Conservation (phyloP, 2,888 invertebrate species). For the Danaus chrysippus region DNA sequence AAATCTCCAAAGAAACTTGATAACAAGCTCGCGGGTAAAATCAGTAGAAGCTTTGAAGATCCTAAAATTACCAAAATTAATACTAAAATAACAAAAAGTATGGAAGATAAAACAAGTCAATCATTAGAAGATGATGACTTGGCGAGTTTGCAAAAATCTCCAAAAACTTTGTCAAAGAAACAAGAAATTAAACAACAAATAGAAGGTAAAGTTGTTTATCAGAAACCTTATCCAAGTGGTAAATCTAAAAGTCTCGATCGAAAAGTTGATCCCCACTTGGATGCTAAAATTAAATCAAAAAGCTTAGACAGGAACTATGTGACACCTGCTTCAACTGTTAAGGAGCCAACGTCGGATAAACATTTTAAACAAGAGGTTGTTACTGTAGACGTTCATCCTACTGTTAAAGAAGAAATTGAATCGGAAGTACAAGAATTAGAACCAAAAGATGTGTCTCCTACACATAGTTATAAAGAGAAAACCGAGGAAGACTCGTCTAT, state of each 20-base stretch:
- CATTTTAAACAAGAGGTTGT: slow-evolving; percentile 74
- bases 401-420: slow-evolving; percentile 49
- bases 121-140: slow-evolving; percentile 81
- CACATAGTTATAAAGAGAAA: slow-evolving; percentile 65
- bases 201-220: slow-evolving; percentile 81
- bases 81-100: slow-evolving; percentile 80
- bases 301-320: slow-evolving; percentile 83
- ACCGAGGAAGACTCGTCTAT: slow-evolving; percentile 72
- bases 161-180: slow-evolving; percentile 78
- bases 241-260: slow-evolving; percentile 84
- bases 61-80: slow-evolving; percentile 75
- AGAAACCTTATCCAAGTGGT: slow-evolving; percentile 72
- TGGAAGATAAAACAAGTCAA: slow-evolving; percentile 80
- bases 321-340: slow-evolving; percentile 54
- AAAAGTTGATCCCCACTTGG: slow-evolving; percentile 79
- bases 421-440: slow-evolving; percentile 39
- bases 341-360: slow-evolving; percentile 56
- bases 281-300: slow-evolving; percentile 80
- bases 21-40: slow-evolving; percentile 77
- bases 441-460: slow-evolving; percentile 55
- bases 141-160: slow-evolving; percentile 76
- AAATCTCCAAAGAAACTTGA: slow-evolving; percentile 86
- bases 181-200: slow-evolving; percentile 82
- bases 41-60: slow-evolving; percentile 82
- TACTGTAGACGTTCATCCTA: slow-evolving; percentile 71